These are phyloP conservation scores for Petroica traversi DNA, from an alignment of 2,113 vertebrate species.

Conservation along the genomic window DNA sequence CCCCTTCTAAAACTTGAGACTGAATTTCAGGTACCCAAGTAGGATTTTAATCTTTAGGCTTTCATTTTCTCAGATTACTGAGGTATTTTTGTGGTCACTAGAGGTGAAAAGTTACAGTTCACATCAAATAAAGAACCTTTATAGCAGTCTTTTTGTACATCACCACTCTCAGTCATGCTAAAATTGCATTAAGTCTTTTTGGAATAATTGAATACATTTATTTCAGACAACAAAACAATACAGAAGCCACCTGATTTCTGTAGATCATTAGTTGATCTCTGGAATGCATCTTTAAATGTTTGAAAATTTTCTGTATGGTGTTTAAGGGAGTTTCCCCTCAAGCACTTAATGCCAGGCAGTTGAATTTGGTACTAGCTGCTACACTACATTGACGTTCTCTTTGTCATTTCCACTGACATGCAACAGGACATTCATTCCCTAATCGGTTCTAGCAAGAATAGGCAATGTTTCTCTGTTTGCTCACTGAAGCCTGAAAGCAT, in stretches of 20 bases:
- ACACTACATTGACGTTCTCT: accelerated
- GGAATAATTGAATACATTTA: neutral
- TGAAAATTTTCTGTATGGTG: neutral
- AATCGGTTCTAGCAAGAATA: neutral
- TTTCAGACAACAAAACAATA: neutral
- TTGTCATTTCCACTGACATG: neutral
- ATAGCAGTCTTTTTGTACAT: neutral
- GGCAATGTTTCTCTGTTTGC: neutral
- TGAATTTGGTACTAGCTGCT: neutral
- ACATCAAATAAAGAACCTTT: neutral
- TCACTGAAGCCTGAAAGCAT: neutral
- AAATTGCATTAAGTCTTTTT: neutral
- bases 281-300: neutral
- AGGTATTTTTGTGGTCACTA: neutral
- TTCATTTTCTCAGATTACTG: neutral
- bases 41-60: neutral
- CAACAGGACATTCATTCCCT: neutral
- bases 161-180: neutral
- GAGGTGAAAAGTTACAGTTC: neutral
- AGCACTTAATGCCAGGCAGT: neutral
- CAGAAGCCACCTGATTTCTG: neutral
- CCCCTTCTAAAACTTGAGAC: neutral
- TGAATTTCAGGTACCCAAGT: neutral
- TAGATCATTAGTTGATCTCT: neutral
- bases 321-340: neutral